A percentile compares a stretch with the other conserved stretches of the same genome.
Evolutionary conservation across 2,113 vertebrate genomes (phyloP).

Genomic region (Dinomys branickii): DNA sequence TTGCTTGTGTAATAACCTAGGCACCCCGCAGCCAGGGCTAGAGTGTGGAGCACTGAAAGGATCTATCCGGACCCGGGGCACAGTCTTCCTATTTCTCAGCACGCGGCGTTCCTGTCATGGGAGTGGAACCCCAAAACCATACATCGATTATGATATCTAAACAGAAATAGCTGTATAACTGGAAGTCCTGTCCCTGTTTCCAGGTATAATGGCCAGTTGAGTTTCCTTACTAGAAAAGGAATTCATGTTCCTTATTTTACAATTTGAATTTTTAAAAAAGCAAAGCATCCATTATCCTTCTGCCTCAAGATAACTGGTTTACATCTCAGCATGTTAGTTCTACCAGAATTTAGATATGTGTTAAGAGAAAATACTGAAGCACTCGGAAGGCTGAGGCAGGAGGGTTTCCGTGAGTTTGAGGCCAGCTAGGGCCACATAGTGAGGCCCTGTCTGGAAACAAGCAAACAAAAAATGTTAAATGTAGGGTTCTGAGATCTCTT

Average conservation of each 20-base stretch:
- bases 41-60: background rate
- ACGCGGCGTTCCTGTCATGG: background rate
- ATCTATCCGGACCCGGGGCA: background rate
- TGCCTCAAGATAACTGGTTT: background rate
- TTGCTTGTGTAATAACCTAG: constrained; percentile 34
- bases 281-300: background rate
- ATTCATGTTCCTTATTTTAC: constrained; percentile 16
- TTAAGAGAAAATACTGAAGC: background rate
- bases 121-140: background rate
- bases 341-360: background rate
- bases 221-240: background rate
- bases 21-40: background rate
- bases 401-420: background rate
- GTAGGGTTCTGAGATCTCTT: background rate
- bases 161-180: background rate
- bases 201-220: background rate
- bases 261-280: constrained; percentile 47
- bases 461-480: background rate
- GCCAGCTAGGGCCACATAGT: background rate
- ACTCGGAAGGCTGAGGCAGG: background rate
- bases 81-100: background rate
- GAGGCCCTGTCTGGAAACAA: background rate
- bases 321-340: background rate
- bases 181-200: background rate
- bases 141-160: background rate